Evolutionary conservation across 2,797 vertebrate genomes (phyloP), one percentile per base, ranked within the genome.

Genomic region (Poeciliopsis gracilis): DNA sequence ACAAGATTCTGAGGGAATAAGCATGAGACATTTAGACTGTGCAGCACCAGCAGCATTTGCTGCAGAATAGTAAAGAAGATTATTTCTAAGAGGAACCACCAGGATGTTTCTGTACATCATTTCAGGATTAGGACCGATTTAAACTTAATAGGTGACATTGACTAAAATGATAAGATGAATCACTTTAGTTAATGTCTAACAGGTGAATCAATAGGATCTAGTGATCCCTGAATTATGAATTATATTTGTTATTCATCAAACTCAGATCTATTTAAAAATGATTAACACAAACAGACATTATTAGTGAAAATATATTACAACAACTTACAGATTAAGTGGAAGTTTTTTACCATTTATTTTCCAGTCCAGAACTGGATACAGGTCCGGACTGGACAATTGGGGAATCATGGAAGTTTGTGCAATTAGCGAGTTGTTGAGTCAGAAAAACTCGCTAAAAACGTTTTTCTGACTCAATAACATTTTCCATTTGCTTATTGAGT

Each of bases 1-100:
- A 85, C 77, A 74, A 55, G n/a, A 41, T 67, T 47, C 20, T 78
- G 72, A 41, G 15, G 74, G 51, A 73, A 81, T 47, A 61, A 74
- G 78, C 41, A 0, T 18, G 43, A 47, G 70, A 47, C 23, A 51
- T 55, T 75, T 69, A 9, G 5, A n/a, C 30, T 55, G 13, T 45
- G 23, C 55, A 63, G 23, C 70, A 75, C 25, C 47, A 49, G 78
- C 57, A 73, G 46, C 33, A 51, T 53, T 11, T 10, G 12, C n/a
- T 69, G 66, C 36, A 28, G 41, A 43, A 70, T 45, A 20, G 41
- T 28, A 45, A 70, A 28, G n/a, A 46, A 70, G 43, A 45, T 28
- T 28, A 18, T 69, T 69, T 5, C 33, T 67, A 67, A 41, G 38
- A 25, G 0, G 20, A 69, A 43, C 7, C 38, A 43, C 38, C 38